phyloP scores from a whole-genome alignment of 2,888 invertebrate species.

The Escarpia spicata region DNA sequence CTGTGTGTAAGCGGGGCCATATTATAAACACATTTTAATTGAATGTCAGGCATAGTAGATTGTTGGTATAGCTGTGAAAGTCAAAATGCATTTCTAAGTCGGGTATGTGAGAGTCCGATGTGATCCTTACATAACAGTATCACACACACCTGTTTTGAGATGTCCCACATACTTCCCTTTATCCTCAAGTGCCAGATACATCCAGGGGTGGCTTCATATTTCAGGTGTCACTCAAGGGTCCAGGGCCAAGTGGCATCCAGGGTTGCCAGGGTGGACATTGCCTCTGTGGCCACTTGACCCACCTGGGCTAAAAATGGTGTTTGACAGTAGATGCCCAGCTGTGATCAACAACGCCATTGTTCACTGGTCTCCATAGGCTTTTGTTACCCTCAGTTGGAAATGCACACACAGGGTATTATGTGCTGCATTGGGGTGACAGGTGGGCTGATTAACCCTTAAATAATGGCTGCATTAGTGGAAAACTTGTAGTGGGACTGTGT shows the following conservation, averaged over 20 bases:
- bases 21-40: background rate
- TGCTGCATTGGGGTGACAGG: slow-evolving; percentile 1
- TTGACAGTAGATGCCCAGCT: background rate
- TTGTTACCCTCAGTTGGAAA: background rate
- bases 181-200: background rate
- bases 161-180: background rate
- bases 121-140: background rate
- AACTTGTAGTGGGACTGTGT: background rate
- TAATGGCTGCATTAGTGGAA: background rate
- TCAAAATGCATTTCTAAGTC: background rate
- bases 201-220: background rate
- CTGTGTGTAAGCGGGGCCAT: background rate
- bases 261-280: background rate
- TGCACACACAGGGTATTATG: background rate
- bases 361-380: background rate
- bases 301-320: background rate
- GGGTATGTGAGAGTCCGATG: too few species aligned
- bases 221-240: background rate
- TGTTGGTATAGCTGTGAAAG: background rate
- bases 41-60: background rate
- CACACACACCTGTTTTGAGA: background rate
- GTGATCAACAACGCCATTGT: background rate
- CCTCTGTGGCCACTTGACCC: background rate
- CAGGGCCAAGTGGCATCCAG: background rate
- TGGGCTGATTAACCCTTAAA: background rate